Conservation (phyloP, 2,888 invertebrate genomes). For the Quadriops clusia region DNA sequence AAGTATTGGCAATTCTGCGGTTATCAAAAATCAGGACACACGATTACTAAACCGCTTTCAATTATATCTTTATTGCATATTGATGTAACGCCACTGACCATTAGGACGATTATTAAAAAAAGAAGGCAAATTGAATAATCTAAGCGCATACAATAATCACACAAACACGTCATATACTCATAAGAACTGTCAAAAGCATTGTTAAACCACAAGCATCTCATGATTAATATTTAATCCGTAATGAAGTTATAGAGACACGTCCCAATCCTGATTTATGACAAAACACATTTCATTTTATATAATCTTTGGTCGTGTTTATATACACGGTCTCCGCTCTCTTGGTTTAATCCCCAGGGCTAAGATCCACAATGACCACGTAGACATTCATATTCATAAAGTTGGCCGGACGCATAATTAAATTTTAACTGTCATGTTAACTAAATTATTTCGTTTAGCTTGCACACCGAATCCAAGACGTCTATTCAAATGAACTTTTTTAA, state of each 20-base stretch:
- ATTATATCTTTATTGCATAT: slow-evolving; percentile 39
- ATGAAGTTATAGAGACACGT: slow-evolving; percentile 37
- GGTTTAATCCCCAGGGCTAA: slow-evolving; percentile 14
- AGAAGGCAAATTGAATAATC: no score
- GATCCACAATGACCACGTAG: slow-evolving; percentile 29
- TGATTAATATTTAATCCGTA: slow-evolving; percentile 38
- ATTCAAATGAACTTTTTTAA: not conserved
- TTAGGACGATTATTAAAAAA: not conserved
- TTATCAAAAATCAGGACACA: no score
- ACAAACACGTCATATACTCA: slow-evolving; percentile 14
- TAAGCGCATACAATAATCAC: no score
- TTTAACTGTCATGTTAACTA: slow-evolving; percentile 35
- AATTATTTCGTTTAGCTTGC: slow-evolving; percentile 28
- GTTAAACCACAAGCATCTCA: slow-evolving; percentile 29
- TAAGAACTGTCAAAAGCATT: slow-evolving; percentile 25
- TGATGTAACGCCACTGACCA: slow-evolving; percentile 24
- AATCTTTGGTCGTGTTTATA: slow-evolving; percentile 27
- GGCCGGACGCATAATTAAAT: slow-evolving; percentile 34
- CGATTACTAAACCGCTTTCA: no score
- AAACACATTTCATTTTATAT: slow-evolving; percentile 31
- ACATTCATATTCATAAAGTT: slow-evolving; percentile 32
- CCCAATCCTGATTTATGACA: slow-evolving; percentile 35
- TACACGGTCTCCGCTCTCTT: slow-evolving; percentile 23
- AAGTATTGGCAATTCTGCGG: no score
- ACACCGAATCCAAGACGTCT: not conserved